Base-by-base conservation (phyloP, 1,140 invertebrate species). In the Eurosta solidaginis region DNA sequence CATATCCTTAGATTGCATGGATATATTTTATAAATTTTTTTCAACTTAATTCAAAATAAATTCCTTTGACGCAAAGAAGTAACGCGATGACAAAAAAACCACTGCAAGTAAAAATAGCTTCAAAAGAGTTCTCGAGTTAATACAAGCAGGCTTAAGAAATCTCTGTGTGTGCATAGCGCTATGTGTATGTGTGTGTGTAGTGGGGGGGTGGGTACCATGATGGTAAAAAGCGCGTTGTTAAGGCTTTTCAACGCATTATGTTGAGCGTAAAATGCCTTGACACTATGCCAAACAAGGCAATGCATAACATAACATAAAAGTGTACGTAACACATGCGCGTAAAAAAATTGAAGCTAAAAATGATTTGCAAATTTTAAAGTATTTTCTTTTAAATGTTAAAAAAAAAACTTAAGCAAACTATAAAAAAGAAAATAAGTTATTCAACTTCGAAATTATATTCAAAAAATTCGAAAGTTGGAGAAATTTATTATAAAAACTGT, bases 201-300 rank as follows among this genome's bases (percentile, higher is more conserved):
- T 0, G 1, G 49, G 20, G 3, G 12, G 54, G 29, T 33, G 33
- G 59, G 59, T 33, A 68, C 33, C 59, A 40, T 40, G 7, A 40
- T 29, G 36, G 59, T 9, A 68, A 68, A 68, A 29, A 68, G 33
- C 17, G 59, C 33, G 59, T 20, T 33, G 14, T 68, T 68, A 33
- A 40, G 33, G 59, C 59, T 68, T 68, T 59, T 68, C 59, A 68
- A 20, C 59, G 59, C 33, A 68, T 68, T 68, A 40, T 68, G 14
- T 68, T 40, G 59, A 68, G 59, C 59, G 59, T 68, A 40, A 68
- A 68, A 68, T 68, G 59, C 59, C 33, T 40, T 68, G 59, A 68
- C 59, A 68, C 59, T 68, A 40, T 40, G 20, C n/a, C 59, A 68
- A 68, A 68, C n/a, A 36, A 29, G 59, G 59, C 29, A 33, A 68